Conservation (phyloP, 2,797 vertebrate genomes). For the Dermochelys coriacea region DNA sequence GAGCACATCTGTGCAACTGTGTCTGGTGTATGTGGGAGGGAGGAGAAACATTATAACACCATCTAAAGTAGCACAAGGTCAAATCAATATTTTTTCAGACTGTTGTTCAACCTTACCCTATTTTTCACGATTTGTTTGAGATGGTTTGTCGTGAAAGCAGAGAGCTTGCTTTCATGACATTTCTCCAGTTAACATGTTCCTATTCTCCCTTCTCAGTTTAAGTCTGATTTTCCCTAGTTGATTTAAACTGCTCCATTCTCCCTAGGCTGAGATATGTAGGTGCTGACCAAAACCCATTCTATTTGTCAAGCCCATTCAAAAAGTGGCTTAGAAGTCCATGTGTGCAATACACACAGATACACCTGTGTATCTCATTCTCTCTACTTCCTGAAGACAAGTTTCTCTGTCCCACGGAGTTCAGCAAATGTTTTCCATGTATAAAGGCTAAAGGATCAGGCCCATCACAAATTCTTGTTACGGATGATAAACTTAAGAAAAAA, state of each 20-base stretch:
- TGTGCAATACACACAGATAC: not conserved
- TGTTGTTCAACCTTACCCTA: not conserved
- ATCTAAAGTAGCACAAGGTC: not conserved
- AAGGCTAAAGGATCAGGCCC: constrained; percentile 21
- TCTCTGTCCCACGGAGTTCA: not conserved
- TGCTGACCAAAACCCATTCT: not conserved
- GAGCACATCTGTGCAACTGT: not conserved
- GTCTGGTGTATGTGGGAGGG: not conserved
- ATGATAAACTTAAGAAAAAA: constrained; percentile 33
- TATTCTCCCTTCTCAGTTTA: not conserved
- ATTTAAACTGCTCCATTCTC: rapidly evolving
- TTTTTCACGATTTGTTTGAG: not conserved
- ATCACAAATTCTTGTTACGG: constrained; percentile 9
- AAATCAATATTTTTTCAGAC: not conserved
- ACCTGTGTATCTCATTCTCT: constrained; percentile 46
- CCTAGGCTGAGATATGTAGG: not conserved
- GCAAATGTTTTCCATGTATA: not conserved
- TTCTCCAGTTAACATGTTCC: not conserved
- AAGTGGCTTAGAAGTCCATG: not conserved
- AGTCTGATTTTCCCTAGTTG: not conserved
- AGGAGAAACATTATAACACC: not conserved
- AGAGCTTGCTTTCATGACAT: not conserved
- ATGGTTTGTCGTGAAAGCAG: not conserved
- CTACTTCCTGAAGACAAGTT: constrained; percentile 3
- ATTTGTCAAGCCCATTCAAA: not conserved